phyloP scores from a whole-genome alignment of 2,797 vertebrate species.

The Prunella strophiata region DNA sequence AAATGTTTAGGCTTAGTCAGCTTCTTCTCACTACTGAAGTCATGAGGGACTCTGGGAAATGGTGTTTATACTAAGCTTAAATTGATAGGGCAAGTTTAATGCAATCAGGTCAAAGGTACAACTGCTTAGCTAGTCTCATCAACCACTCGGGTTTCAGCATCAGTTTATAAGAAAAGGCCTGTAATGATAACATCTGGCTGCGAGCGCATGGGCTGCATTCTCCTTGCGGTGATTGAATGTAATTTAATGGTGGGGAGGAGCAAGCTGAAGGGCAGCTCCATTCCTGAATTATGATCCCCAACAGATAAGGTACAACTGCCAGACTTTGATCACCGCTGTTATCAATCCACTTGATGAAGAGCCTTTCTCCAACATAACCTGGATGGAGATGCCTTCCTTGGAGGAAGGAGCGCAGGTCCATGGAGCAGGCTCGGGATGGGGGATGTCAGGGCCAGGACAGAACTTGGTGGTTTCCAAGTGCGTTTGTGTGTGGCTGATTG shows the following conservation, averaged over 20 bases:
- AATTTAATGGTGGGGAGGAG: constrained; percentile 81
- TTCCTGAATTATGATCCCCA: constrained; percentile 76
- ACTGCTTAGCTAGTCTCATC: constrained; percentile 88
- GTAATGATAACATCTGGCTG: constrained; percentile 86
- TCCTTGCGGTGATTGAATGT: constrained; percentile 76
- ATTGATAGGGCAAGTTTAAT: constrained; percentile 89
- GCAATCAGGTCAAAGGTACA: constrained; percentile 87
- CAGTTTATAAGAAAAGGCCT: constrained; percentile 83
- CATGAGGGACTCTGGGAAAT: constrained; percentile 84
- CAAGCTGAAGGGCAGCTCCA: constrained; percentile 71
- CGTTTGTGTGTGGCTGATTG: neutral
- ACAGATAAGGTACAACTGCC: constrained; percentile 74
- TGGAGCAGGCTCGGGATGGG: neutral
- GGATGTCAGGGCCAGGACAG: neutral
- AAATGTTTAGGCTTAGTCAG: constrained; percentile 86
- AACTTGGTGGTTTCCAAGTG: neutral
- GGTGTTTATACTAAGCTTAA: constrained; percentile 86
- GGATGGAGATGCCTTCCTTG: neutral
- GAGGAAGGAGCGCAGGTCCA: neutral
- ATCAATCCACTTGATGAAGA: constrained; percentile 54
- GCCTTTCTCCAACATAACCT: constrained; percentile 38
- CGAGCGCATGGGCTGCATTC: constrained; percentile 72
- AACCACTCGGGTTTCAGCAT: constrained; percentile 84
- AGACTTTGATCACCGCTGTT: constrained; percentile 72
- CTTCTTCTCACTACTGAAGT: constrained; percentile 82